Evolutionary conservation across 2,888 invertebrate genomes (phyloP), one percentile per base, ranked within the genome.

Genomic region (Elaeidobius kamerunicus): DNA sequence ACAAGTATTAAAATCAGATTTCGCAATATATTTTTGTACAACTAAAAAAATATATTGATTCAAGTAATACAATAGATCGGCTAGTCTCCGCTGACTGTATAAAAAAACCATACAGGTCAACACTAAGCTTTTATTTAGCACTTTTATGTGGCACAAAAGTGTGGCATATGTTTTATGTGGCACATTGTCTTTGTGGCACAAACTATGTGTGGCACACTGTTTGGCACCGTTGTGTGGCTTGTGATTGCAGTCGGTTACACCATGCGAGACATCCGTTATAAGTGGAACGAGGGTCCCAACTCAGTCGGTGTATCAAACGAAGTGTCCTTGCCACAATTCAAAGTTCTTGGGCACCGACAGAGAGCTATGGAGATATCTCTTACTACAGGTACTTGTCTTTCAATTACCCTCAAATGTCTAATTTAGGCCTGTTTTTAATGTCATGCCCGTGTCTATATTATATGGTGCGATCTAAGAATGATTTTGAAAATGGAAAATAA

Each of bases 211-310:
- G 42, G 42, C 43, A 44, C 44, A 47, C 30, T 35, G 48, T 41
- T 48, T 52, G 56, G 54, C 60, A 49, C 61, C 51, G 49, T 45
- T 56, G 55, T 55, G 56, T 73, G 70, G 72, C 72, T 73, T 73
- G 70, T 73, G 69, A 70, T 58, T 58, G 77, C 85, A 94, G 94
- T 93, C 88, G 94, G 93, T 83, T 94, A 94, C 86, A 93, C 93
- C 79, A 93, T 92, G 91, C 84, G 90, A 81, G 93, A 94, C 85
- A 93, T 93, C 83, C 86, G 91, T 74, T 94, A 94, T 86, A 91
- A 90, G 78, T 94, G 94, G 94, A 91, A 91, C 82, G 91, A 92
- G 79, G 91, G 91, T 70, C 88, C 89, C 74, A 88, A 90, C 81
- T 91, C 93, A 76, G 92, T 95, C 77, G 92, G 91, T 77, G 91